Conservation (phyloP, 1,140 invertebrate species). For the Drosophila bocqueti region DNA sequence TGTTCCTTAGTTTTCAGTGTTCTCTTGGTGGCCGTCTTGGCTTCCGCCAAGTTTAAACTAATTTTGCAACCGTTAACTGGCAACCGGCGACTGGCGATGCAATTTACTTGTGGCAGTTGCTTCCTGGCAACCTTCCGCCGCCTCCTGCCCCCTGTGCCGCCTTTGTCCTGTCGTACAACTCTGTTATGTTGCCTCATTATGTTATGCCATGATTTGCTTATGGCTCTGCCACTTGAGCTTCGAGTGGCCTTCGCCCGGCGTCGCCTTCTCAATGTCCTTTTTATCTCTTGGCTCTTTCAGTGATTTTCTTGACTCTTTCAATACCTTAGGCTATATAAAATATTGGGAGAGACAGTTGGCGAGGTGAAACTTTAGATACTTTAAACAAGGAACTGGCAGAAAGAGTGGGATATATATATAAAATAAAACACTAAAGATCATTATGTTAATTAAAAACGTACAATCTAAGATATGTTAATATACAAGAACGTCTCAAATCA, state of each 20-base stretch:
- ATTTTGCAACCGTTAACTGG: slow-evolving; percentile 79
- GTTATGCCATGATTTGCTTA: slow-evolving; percentile 70
- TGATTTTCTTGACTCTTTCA: slow-evolving; percentile 36
- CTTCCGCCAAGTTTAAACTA: slow-evolving; percentile 80
- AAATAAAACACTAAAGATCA: not conserved
- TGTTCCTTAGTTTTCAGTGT: not conserved
- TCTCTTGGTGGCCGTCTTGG: slow-evolving; percentile 29
- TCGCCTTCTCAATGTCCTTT: not conserved
- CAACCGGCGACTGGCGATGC: slow-evolving; percentile 58
- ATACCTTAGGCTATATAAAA: not conserved
- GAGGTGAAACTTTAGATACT: not conserved
- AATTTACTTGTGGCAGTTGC: slow-evolving; percentile 70
- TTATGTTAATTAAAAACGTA: not conserved
- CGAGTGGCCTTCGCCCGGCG: slow-evolving; percentile 30
- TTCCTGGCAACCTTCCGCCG: slow-evolving; percentile 40
- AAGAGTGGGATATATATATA: not conserved
- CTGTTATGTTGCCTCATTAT: slow-evolving; percentile 68
- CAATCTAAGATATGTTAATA: no score
- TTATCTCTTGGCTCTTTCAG: slow-evolving; percentile 14
- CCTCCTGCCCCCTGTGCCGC: slow-evolving; percentile 1
- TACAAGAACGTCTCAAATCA: not conserved
- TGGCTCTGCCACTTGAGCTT: slow-evolving; percentile 67
- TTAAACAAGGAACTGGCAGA: not conserved
- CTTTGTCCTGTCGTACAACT: slow-evolving; percentile 26
- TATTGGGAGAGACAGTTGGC: not conserved